Conservation (phyloP, 2,888 invertebrate species). For the Pseudococcus jackbeardsleyi region DNA sequence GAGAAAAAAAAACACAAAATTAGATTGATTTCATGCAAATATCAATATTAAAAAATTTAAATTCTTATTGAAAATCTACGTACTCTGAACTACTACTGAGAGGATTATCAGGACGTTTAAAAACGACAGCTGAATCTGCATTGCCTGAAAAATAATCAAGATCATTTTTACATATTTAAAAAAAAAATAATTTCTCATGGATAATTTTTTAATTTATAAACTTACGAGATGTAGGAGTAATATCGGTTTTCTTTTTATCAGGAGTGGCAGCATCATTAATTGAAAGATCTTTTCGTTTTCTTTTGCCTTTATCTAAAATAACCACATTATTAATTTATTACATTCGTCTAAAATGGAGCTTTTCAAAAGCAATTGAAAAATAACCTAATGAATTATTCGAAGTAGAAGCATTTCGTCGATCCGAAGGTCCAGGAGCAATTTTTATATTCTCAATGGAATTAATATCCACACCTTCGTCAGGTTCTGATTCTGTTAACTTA, state of each 20-base stretch:
- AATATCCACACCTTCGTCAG: background rate
- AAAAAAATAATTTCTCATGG: background rate
- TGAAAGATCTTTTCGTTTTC: conserved; percentile 51
- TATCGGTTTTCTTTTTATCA: conserved; percentile 10
- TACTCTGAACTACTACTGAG: conserved; percentile 22
- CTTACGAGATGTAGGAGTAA: background rate
- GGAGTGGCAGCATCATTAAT: background rate
- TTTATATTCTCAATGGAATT: background rate
- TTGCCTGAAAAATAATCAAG: conserved; percentile 3
- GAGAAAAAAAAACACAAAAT: background rate
- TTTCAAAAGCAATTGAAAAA: background rate
- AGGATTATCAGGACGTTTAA: conserved; percentile 65
- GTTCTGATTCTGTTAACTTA: conserved; percentile 6
- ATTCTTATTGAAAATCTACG: background rate
- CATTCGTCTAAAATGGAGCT: background rate
- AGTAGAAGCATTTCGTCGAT: background rate
- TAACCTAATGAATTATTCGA: background rate
- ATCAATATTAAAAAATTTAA: background rate
- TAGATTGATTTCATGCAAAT: background rate
- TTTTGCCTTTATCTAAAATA: conserved; percentile 35
- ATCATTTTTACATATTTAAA: background rate
- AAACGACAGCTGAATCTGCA: conserved; percentile 43
- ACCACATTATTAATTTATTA: background rate
- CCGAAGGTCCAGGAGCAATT: background rate
- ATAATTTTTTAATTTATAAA: background rate